A percentile compares a stretch with the other conserved stretches of the same genome.
These are phyloP conservation scores for Mya arenaria DNA, from an alignment of 1,140 invertebrate species.

Conservation along the genomic window DNA sequence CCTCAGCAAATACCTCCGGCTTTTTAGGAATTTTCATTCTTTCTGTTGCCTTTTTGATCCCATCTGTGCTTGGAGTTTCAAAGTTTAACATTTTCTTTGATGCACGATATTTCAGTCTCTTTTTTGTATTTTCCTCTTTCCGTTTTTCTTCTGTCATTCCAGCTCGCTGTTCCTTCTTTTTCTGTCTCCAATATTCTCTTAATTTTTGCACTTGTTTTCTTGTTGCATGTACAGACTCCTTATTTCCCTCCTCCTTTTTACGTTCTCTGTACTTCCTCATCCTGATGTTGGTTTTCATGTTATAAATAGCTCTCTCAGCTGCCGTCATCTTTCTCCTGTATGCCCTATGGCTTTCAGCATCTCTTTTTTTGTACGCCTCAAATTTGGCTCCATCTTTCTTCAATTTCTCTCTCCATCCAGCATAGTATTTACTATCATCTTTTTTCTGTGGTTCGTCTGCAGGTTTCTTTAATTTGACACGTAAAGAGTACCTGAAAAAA, in stretches of 20 bases:
- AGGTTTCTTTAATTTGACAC: too few species aligned
- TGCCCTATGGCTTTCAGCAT: background rate
- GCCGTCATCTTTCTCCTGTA: background rate
- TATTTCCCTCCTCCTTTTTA: background rate
- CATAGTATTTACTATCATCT: background rate
- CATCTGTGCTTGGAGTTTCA: background rate
- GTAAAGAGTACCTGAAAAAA: too few species aligned
- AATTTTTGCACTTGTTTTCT: conserved; percentile 1
- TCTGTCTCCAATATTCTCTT: conserved; percentile 37
- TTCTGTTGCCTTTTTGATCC: background rate
- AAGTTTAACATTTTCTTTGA: background rate
- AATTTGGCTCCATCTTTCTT: background rate
- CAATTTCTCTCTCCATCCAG: background rate
- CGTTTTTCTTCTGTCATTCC: background rate
- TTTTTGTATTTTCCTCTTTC: background rate
- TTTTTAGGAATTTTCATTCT: conserved; percentile 4
- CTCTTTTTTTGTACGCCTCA: conserved; percentile 10
- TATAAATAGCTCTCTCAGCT: background rate
- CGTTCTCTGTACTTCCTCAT: conserved; percentile 7
- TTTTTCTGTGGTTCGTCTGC: too few species aligned
- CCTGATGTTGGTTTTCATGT: conserved; percentile 29
- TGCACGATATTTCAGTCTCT: background rate
- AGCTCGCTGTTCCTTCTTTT: conserved; percentile 32
- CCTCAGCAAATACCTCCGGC: conserved; percentile 28
- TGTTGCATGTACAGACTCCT: background rate